These are phyloP conservation scores for Amphiprion ocellaris DNA, from an alignment of 2,113 vertebrate species.

Conservation along the genomic window DNA sequence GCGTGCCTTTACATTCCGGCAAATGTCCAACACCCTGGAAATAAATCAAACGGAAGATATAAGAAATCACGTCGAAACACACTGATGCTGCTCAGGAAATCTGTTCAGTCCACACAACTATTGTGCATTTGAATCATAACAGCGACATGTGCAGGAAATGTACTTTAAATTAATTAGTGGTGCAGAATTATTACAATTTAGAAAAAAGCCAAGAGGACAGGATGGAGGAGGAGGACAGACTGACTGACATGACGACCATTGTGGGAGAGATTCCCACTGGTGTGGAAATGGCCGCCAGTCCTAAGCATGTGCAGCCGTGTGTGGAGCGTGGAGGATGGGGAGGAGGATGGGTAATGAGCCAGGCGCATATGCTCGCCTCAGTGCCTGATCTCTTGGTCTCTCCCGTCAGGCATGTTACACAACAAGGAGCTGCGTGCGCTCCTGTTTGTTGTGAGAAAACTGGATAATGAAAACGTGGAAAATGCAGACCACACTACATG, in stretches of 20 bases:
- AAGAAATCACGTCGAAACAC: too few species aligned
- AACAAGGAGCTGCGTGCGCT: slow-evolving; percentile 60
- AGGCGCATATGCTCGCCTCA: slow-evolving; percentile 78
- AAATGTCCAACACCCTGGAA: slow-evolving; percentile 94
- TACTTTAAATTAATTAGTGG: background rate
- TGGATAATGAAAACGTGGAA: slow-evolving; percentile 51
- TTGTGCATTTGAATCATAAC: background rate
- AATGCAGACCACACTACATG: slow-evolving; percentile 42
- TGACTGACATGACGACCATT: slow-evolving; percentile 59
- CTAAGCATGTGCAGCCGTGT: slow-evolving; percentile 76
- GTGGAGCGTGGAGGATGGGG: slow-evolving; percentile 74
- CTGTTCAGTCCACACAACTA: too few species aligned
- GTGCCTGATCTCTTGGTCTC: slow-evolving; percentile 79
- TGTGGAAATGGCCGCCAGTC: slow-evolving; percentile 79
- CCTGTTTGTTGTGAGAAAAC: slow-evolving; percentile 52
- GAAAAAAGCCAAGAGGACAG: slow-evolving; percentile 25
- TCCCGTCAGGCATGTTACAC: slow-evolving; percentile 77
- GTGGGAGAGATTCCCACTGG: slow-evolving; percentile 70
- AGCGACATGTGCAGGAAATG: background rate
- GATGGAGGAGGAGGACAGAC: slow-evolving; percentile 42
- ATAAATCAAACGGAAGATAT: slow-evolving; percentile 1
- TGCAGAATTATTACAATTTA: slow-evolving; percentile 11
- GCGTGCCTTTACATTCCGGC: slow-evolving; percentile 96
- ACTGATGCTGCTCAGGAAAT: too few species aligned
- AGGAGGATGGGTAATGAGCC: slow-evolving; percentile 81